phyloP scores from a whole-genome alignment of 2,888 invertebrate species.

The Dioctria rufipes region DNA sequence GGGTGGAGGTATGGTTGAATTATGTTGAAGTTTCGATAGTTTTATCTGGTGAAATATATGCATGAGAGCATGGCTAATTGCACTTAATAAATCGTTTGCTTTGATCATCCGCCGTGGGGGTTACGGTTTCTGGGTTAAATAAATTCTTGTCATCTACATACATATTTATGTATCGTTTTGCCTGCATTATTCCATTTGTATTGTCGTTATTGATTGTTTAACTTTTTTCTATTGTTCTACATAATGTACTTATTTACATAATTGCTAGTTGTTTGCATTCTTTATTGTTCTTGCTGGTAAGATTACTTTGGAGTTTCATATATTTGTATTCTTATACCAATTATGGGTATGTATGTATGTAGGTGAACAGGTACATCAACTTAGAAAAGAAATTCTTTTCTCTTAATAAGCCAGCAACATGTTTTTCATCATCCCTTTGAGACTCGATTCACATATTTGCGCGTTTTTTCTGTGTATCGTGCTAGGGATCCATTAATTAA shows the following conservation, averaged over 20 bases:
- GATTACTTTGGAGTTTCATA: too few species aligned
- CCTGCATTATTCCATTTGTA: slow-evolving; percentile 23
- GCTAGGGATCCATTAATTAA: too few species aligned
- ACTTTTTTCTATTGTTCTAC: slow-evolving; percentile 6
- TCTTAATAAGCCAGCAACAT: too few species aligned
- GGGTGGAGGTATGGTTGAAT: slow-evolving; percentile 79
- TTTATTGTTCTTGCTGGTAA: too few species aligned
- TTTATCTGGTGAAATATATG: slow-evolving; percentile 43
- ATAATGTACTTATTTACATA: background rate
- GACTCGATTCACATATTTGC: too few species aligned
- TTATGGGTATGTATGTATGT: too few species aligned
- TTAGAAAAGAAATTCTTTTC: too few species aligned
- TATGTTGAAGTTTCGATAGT: slow-evolving; percentile 39
- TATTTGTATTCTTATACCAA: too few species aligned
- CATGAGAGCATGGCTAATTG: slow-evolving; percentile 54
- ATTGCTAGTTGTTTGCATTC: background rate
- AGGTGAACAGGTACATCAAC: too few species aligned
- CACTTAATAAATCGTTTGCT: slow-evolving; percentile 11
- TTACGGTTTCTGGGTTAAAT: slow-evolving; percentile 34
- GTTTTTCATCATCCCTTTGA: too few species aligned
- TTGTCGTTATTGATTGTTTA: slow-evolving; percentile 21
- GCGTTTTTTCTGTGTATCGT: too few species aligned
- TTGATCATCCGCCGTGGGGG: background rate
- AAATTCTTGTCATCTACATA: background rate
- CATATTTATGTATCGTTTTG: slow-evolving; percentile 11